Base-by-base conservation (phyloP, 2,888 invertebrate genomes). In the Polydrusus pterygomalis region DNA sequence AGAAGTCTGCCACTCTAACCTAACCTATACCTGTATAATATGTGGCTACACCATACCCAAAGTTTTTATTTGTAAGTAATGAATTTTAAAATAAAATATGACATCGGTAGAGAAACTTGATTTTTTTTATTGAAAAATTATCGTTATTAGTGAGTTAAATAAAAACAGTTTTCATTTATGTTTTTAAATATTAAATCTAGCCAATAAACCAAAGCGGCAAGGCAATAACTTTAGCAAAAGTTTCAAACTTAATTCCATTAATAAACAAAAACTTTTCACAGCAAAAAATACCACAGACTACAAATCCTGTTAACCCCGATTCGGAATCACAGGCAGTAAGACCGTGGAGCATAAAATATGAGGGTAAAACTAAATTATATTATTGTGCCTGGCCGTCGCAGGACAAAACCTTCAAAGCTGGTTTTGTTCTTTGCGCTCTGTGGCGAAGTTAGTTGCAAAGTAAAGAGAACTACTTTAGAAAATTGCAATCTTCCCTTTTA, bases 261-360 rank as follows among this genome's bases (percentile, higher is more conserved):
- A 58, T 58, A 45, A 20, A 58, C 58, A 58, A 45, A 69, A 69
- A 69, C 38, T 38, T 47, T 54, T 1, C 25, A 25, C 8, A 18
- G 54, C 45, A 69, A 69, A 69, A 69, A 69, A 69, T 69, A 45
- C 56, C 58, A 38, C 68, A 56, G 68, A 58, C 68, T 69, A 69
- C 58, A 69, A 69, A 69, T 69, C 58, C 56, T 56, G 58, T 69
- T 69, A 58, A 69, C 68, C 58, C 68, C 56, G 58, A 3, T 18
- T 56, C 43, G 58, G 68, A 69, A 69, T 69, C 68, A 69, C 58
- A 45, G 54, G 54, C 67, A 51, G 68, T 43, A 40, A 69, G 58
- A 69, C 68, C 68, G 56, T 69, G 18, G 56, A 69, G 68, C 68
- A 69, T 69, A 69, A 69, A 69, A 69, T 69, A 69, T 69, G 68